phyloP scores from a whole-genome alignment of 1,140 invertebrate genomes.

The Drosophila arizonae region DNA sequence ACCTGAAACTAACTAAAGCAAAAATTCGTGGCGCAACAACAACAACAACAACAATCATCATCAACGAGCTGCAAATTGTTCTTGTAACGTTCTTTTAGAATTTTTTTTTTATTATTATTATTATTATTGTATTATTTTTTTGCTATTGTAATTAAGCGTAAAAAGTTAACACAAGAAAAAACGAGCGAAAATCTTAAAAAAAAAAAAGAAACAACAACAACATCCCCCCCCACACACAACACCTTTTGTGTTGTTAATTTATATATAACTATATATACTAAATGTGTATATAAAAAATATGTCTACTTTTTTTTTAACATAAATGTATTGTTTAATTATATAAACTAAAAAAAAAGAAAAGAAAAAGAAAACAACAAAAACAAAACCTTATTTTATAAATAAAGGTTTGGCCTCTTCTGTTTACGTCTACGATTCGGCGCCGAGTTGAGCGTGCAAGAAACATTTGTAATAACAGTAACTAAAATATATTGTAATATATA shows the following conservation, averaged over 20 bases:
- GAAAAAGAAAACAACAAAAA: slow-evolving; percentile 16
- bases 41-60: not conserved
- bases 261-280: slow-evolving; percentile 8
- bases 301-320: slow-evolving; percentile 28
- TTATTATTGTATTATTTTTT: slow-evolving; percentile 49
- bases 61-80: slow-evolving; percentile 17
- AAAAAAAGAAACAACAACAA: slow-evolving; percentile 10
- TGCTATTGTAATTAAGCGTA: slow-evolving; percentile 53
- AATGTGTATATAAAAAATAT: not conserved
- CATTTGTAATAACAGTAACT: slow-evolving; percentile 35
- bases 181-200: not conserved
- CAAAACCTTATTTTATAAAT: slow-evolving; percentile 73
- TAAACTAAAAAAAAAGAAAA: slow-evolving; percentile 4
- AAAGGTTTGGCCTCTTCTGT: slow-evolving; percentile 56
- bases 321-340: slow-evolving; percentile 29
- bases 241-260: slow-evolving; percentile 16
- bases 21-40: slow-evolving; percentile 2
- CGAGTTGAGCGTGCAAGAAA: slow-evolving; percentile 3
- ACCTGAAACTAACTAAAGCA: slow-evolving; percentile 23
- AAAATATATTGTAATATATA: slow-evolving; percentile 44
- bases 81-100: slow-evolving; percentile 32
- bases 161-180: slow-evolving; percentile 22
- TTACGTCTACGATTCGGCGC: slow-evolving; percentile 5
- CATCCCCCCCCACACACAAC: not conserved
- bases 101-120: slow-evolving; percentile 16